Conservation (phyloP, 2,797 vertebrate species). For the Crenuchus spilurus region DNA sequence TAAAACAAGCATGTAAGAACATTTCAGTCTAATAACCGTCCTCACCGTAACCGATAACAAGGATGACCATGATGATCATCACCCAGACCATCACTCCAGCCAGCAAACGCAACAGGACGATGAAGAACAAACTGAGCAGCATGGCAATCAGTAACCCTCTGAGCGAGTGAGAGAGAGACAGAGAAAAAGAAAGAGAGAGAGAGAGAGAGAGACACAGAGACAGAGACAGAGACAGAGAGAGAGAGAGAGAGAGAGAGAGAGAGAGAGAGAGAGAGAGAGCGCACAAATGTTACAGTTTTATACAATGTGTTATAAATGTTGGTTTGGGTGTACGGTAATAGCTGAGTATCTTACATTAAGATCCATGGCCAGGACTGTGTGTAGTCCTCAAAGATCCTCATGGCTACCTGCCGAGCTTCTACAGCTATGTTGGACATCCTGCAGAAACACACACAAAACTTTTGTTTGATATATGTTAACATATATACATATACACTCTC, state of each 20-base stretch:
- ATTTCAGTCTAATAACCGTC: not conserved
- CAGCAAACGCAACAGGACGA: slow-evolving; percentile 87
- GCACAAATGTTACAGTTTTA: no score
- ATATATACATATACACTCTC: no score
- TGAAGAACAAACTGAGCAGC: slow-evolving; percentile 89
- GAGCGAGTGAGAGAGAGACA: slow-evolving; percentile 12
- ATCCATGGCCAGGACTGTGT: slow-evolving; percentile 97
- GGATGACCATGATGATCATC: slow-evolving; percentile 89
- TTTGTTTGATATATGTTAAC: no score
- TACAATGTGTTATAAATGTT: no score
- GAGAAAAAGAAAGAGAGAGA: not conserved
- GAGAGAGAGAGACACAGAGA: not conserved
- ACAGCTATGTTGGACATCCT: slow-evolving; percentile 88
- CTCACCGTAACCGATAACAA: slow-evolving; percentile 90
- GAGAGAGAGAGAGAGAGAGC: not conserved
- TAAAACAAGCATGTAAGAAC: not conserved
- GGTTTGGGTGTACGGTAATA: not conserved
- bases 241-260: not conserved
- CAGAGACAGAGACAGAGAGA: not conserved
- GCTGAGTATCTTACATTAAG: slow-evolving; percentile 82
- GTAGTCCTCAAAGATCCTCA: slow-evolving; percentile 97
- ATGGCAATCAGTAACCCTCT: slow-evolving; percentile 92
- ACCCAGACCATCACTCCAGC: slow-evolving; percentile 94
- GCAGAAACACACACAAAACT: slow-evolving; percentile 10
- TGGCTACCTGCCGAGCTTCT: slow-evolving; percentile 88